Conservation (phyloP, 2,888 invertebrate species). For the Morpho helenor region DNA sequence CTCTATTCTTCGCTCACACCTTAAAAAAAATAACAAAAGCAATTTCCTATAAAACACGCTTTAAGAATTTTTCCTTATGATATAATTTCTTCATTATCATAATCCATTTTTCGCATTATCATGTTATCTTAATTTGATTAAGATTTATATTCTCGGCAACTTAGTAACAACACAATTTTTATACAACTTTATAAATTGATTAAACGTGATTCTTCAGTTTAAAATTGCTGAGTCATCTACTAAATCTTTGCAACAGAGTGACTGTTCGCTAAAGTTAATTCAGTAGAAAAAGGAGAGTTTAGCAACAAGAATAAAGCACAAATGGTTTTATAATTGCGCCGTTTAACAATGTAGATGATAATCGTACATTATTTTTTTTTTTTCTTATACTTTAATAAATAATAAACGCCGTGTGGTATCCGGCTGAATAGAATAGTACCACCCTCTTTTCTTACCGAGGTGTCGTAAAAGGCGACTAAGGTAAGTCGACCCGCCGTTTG, state of each 20-base stretch:
- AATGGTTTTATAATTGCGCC: not conserved
- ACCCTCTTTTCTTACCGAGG: too few species aligned
- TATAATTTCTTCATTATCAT: too few species aligned
- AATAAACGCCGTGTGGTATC: too few species aligned
- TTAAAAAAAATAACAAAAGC: too few species aligned
- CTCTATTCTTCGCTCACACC: too few species aligned
- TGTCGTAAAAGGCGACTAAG: too few species aligned
- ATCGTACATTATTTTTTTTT: too few species aligned
- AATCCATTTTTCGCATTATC: conserved; percentile 2
- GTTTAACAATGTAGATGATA: conserved; percentile 1
- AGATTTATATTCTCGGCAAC: conserved; percentile 5
- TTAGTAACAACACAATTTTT: conserved; percentile 8
- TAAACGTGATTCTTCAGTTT: conserved; percentile 5
- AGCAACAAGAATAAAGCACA: not conserved
- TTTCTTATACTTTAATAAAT: too few species aligned
- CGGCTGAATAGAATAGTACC: too few species aligned
- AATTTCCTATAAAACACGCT: too few species aligned
- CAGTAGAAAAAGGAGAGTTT: conserved; percentile 60
- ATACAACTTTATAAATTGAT: conserved; percentile 9
- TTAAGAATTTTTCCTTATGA: too few species aligned
- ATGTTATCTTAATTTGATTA: conserved; percentile 9
- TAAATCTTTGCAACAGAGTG: conserved; percentile 4
- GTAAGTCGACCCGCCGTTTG: too few species aligned
- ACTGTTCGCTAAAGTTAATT: not conserved
- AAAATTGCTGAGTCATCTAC: conserved; percentile 7